A percentile compares a stretch with the other conserved stretches of the same genome.
These are phyloP conservation scores for Tachystola acroxantha DNA, from an alignment of 2,888 invertebrate species.

Conservation along the genomic window DNA sequence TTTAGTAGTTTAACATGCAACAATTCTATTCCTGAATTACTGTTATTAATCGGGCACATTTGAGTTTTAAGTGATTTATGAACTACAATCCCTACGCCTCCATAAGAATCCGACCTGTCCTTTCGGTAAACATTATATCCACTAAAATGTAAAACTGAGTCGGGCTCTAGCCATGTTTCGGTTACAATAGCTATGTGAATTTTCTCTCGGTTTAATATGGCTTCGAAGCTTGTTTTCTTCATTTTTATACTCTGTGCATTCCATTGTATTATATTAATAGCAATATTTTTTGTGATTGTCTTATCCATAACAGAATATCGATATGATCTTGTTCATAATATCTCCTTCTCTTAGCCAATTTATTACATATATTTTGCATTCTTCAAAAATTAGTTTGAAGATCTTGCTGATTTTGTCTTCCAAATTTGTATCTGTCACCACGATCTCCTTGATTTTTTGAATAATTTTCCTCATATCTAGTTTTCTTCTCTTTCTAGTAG, in stretches of 20 bases:
- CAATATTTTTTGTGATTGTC: slow-evolving; percentile 11
- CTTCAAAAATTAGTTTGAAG: background rate
- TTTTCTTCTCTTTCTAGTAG: background rate
- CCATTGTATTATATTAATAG: slow-evolving; percentile 14
- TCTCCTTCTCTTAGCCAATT: background rate
- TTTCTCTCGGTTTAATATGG: slow-evolving; percentile 6
- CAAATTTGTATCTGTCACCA: background rate
- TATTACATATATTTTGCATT: background rate
- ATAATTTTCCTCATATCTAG: background rate
- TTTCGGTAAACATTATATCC: background rate
- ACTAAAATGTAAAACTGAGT: background rate
- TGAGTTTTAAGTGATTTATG: slow-evolving; percentile 2
- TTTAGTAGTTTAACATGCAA: slow-evolving; percentile 3
- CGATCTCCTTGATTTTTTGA: background rate
- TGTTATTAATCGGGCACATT: background rate
- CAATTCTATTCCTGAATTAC: slow-evolving; percentile 1
- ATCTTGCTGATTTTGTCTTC: background rate
- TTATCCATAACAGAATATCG: background rate
- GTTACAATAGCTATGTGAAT: slow-evolving; percentile 5
- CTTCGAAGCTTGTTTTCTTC: slow-evolving; percentile 11
- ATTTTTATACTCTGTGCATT: slow-evolving; percentile 14
- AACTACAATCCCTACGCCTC: slow-evolving; percentile 3
- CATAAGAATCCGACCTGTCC: too few relatives aligned
- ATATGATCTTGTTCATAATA: background rate
- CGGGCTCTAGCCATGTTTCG: slow-evolving; percentile 9